Evolutionary conservation across 2,113 vertebrate genomes (phyloP), one percentile per base, ranked within the genome.

Genomic region (Formicarius rufipectus): DNA sequence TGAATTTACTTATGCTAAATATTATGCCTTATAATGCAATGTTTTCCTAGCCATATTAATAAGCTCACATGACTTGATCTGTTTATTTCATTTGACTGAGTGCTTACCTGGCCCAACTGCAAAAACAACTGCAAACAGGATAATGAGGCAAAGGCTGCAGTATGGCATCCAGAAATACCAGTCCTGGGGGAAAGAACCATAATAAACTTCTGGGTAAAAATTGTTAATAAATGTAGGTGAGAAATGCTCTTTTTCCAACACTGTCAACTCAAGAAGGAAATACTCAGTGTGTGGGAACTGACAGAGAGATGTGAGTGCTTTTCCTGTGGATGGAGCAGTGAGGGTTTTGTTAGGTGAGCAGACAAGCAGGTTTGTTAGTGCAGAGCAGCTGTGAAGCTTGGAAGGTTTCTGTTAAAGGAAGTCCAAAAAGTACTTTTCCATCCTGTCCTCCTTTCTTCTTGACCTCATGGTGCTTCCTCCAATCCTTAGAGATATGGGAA

Each of bases 81-180:
- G 30, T 73, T 85, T 58, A 68, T 82, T 75, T 84, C 27, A 44
- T 73, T 76, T 67, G 75, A 87, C 39, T 45, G 16, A 88, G 5
- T 22, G 31, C 92, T n/a, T 73, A 99, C 98, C 97, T 87, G 98
- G 98, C 52, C 98, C 98, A 67, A 95, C 71, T 66, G 97, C 97
- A 94, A 98, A 99, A 67, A 97, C 97, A 77, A 97, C 83, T 91
- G 97, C 97, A 75, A 97, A 98, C n/a, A 96, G n/a, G 66, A 99
- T 98, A 84, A 99, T 96, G 19, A 99, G 96, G 42, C 63, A 94
- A 88, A 98, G 98, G 96, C 98, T 99, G 97, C 98, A 98, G 93
- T 98, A 99, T 2, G 98, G 97, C 98, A 99, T 98, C 98, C 98
- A 99, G 50, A 92, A 96, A 62, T 98, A 92, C 21, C 84, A 67